These are phyloP conservation scores for Probaryconus sp. DNA, from an alignment of 1,140 invertebrate species.

Conservation along the genomic window DNA sequence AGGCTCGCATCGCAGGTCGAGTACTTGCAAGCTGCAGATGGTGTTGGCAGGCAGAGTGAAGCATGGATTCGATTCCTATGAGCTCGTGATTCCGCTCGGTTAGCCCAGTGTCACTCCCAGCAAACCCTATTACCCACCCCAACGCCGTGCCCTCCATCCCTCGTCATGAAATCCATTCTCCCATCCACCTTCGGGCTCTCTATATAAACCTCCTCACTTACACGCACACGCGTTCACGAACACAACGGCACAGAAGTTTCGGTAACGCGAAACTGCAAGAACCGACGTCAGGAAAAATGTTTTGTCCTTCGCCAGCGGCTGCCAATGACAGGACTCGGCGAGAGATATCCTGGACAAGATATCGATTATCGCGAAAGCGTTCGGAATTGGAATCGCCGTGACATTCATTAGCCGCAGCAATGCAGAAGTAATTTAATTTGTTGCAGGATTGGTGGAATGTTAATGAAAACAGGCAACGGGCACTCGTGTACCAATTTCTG, in stretches of 20 bases:
- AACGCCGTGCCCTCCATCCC: slow-evolving; percentile 41
- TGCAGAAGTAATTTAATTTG: slow-evolving; percentile 77
- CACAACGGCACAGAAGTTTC: slow-evolving; percentile 3
- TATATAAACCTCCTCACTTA: slow-evolving; percentile 27
- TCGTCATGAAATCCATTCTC: slow-evolving; percentile 69
- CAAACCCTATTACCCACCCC: slow-evolving; percentile 74
- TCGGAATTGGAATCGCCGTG: slow-evolving; percentile 43
- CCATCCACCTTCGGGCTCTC: slow-evolving; percentile 26
- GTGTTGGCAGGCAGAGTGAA: slow-evolving; percentile 78
- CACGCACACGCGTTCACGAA: slow-evolving; percentile 8
- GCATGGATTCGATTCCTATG: slow-evolving; percentile 79
- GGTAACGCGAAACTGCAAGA: slow-evolving; percentile 21
- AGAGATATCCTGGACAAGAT: slow-evolving; percentile 61
- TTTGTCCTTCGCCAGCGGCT: slow-evolving; percentile 13
- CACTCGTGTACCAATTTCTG: slow-evolving; percentile 70
- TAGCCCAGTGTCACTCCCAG: slow-evolving; percentile 78
- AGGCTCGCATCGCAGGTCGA: slow-evolving; percentile 52
- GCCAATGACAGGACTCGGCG: slow-evolving; percentile 40
- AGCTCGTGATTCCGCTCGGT: slow-evolving; percentile 79
- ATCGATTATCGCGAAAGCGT: slow-evolving; percentile 71
- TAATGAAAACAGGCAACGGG: slow-evolving; percentile 73
- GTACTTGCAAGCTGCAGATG: slow-evolving; percentile 74
- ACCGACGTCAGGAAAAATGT: slow-evolving; percentile 2
- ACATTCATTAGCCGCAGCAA: slow-evolving; percentile 73
- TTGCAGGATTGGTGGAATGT: slow-evolving; percentile 77